These are phyloP conservation scores for Thymallus thymallus DNA, from an alignment of 2,113 vertebrate species.

Conservation along the genomic window DNA sequence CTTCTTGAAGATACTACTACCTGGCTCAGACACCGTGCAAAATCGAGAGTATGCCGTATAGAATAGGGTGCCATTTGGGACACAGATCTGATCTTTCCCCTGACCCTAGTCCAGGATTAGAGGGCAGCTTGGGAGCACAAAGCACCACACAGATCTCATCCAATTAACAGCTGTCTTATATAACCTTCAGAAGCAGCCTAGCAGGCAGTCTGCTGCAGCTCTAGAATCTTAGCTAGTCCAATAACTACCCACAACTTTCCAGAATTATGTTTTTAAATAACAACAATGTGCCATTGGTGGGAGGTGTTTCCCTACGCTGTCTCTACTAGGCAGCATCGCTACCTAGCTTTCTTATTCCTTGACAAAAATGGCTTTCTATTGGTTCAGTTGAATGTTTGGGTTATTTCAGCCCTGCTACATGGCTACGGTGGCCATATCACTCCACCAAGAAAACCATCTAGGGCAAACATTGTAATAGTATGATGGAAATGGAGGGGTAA, in stretches of 20 bases:
- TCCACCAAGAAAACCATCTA: no score
- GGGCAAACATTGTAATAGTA: no score
- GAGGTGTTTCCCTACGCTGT: no score
- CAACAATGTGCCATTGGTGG: no score
- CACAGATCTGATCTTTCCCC: conserved; percentile 15
- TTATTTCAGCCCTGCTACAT: neutral
- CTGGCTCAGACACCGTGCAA: neutral
- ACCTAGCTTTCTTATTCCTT: no score
- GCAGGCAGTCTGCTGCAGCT: neutral
- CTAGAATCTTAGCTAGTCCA: neutral
- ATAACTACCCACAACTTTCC: neutral
- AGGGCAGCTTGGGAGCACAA: conserved; percentile 45
- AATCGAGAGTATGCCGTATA: neutral
- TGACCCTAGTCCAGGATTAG: conserved; percentile 50
- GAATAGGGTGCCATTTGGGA: neutral
- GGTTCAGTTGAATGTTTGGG: neutral
- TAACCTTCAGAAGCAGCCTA: conserved; percentile 63
- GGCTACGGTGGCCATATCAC: no score
- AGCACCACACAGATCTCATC: conserved; percentile 58
- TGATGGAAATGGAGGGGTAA: neutral
- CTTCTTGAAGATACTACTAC: no score
- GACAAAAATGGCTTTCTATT: neutral
- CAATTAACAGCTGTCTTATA: conserved; percentile 61
- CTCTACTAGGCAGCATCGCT: no score
- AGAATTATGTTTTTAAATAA: neutral